phyloP scores from a whole-genome alignment of 2,797 vertebrate genomes.

The Ambastaia sidthimunki region DNA sequence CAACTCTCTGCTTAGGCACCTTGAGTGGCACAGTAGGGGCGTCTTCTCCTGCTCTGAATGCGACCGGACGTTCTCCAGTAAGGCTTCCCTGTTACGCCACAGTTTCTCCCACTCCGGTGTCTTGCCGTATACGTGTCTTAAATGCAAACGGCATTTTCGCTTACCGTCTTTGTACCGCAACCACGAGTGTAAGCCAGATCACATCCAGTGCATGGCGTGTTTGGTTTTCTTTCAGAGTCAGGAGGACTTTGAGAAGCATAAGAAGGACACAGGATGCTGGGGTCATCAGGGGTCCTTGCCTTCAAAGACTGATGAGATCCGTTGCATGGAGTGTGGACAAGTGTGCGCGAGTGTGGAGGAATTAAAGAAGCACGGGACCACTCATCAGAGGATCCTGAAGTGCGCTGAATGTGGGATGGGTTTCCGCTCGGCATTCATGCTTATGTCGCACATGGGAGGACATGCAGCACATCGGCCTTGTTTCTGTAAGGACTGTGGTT shows the following conservation, averaged over 20 bases:
- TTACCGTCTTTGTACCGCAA: slow-evolving; percentile 75
- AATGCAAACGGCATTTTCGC: slow-evolving; percentile 78
- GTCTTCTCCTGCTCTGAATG: slow-evolving; percentile 78
- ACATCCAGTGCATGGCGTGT: slow-evolving; percentile 79
- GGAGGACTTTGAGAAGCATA: slow-evolving; percentile 78
- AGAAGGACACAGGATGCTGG: slow-evolving; percentile 82
- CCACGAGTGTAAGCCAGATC: slow-evolving; percentile 77
- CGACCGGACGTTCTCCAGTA: slow-evolving; percentile 68
- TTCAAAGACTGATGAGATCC: slow-evolving; percentile 68
- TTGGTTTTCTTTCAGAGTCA: slow-evolving; percentile 74
- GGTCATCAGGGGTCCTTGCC: slow-evolving; percentile 69
- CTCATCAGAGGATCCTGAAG: slow-evolving; percentile 79
- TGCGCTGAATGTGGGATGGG: slow-evolving; percentile 81
- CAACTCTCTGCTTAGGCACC: slow-evolving; percentile 67
- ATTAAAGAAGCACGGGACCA: slow-evolving; percentile 78
- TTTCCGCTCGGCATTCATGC: slow-evolving; percentile 77
- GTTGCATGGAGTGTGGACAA: slow-evolving; percentile 80
- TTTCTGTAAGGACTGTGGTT: slow-evolving; percentile 80
- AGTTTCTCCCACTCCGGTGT: slow-evolving; percentile 81
- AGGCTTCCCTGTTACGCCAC: slow-evolving; percentile 77
- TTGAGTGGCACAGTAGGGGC: slow-evolving; percentile 58
- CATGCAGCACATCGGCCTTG: slow-evolving; percentile 77
- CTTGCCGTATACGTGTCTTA: slow-evolving; percentile 79
- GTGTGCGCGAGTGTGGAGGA: slow-evolving; percentile 72
- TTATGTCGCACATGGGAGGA: slow-evolving; percentile 84